A percentile compares a stretch with the other conserved stretches of the same genome.
Conservation (phyloP, 2,113 vertebrate genomes). For the Solenodon paradoxus region DNA sequence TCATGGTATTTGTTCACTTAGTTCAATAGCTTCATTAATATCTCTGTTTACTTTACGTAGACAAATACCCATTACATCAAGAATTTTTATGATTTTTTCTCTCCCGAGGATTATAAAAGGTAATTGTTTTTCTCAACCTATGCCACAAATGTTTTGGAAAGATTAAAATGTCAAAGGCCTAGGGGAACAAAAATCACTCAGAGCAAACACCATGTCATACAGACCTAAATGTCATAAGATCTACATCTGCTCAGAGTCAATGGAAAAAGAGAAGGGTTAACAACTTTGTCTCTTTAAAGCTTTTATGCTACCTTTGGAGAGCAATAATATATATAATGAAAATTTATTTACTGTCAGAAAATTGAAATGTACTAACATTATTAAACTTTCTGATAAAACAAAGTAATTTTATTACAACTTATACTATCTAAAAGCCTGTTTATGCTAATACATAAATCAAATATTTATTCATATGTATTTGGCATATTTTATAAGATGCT, state of each 20-base stretch:
- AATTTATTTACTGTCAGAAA: neutral
- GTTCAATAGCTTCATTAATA: neutral
- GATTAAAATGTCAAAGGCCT: conserved; percentile 36
- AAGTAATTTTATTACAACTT: neutral
- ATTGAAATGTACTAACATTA: neutral
- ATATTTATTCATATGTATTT: neutral
- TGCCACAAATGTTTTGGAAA: conserved; percentile 11
- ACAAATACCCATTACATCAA: neutral
- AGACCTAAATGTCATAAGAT: neutral
- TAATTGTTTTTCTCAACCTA: neutral
- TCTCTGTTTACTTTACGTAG: neutral
- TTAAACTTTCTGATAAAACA: neutral
- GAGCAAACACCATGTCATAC: neutral
- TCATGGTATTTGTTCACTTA: neutral
- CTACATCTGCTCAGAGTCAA: neutral
- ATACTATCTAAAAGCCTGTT: neutral
- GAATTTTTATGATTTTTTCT: neutral
- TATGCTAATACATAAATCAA: neutral
- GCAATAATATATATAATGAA: neutral
- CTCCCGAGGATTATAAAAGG: neutral
- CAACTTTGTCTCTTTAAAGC: neutral
- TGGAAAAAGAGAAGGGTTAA: neutral
- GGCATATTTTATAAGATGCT: neutral
- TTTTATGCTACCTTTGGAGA: neutral
- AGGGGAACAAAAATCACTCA: neutral